Conservation (phyloP, 2,797 vertebrate species). For the Falco rusticolus region DNA sequence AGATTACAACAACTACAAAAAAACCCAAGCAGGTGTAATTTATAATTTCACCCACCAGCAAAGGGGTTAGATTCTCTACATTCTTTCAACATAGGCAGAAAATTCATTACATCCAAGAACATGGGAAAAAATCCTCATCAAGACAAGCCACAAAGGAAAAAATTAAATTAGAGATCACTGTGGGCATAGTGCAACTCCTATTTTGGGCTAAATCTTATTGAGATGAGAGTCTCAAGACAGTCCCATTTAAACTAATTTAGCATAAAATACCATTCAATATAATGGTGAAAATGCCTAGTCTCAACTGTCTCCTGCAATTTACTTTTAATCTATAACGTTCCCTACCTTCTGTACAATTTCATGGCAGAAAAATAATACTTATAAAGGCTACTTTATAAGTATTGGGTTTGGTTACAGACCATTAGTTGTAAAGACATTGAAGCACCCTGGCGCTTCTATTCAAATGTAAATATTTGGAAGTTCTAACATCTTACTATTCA, state of each 20-base stretch:
- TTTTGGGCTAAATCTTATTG: neutral
- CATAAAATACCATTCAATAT: neutral
- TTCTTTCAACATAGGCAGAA: neutral
- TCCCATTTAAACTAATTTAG: constrained; percentile 23
- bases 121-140: neutral
- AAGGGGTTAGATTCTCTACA: neutral
- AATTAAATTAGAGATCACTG: neutral
- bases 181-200: neutral
- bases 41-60: neutral
- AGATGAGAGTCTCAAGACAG: neutral
- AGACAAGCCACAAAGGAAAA: neutral
- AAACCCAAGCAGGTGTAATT: neutral
- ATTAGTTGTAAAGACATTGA: neutral
- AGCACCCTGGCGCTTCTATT: neutral
- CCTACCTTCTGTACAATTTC: constrained; percentile 37
- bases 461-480: constrained; percentile 45
- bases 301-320: constrained; percentile 35
- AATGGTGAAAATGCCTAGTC: neutral
- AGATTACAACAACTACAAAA: neutral
- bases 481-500: constrained; percentile 53
- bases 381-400: constrained; percentile 5
- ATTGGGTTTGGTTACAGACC: constrained; percentile 24
- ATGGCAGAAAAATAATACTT: constrained; percentile 25
- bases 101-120: neutral
- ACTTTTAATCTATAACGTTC: neutral